Evolutionary conservation across 2,888 invertebrate species (phyloP).

Genomic region (Orthosia gothica): DNA sequence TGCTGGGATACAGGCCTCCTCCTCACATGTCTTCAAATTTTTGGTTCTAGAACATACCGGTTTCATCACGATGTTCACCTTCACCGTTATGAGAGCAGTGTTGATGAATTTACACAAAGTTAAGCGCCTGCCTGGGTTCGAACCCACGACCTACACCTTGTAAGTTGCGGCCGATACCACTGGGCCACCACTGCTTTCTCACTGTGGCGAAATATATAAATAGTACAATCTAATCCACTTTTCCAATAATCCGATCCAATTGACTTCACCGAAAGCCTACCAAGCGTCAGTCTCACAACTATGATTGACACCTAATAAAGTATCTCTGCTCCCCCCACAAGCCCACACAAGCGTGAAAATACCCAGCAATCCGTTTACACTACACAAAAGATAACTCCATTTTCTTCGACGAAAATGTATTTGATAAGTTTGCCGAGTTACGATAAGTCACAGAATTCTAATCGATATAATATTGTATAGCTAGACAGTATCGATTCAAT

Average conservation of each 20-base stretch:
- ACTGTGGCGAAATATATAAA: too few relatives aligned
- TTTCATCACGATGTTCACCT: too few relatives aligned
- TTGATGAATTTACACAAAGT: too few relatives aligned
- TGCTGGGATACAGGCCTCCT: too few relatives aligned
- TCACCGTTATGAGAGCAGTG: too few relatives aligned
- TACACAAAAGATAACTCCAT: slow-evolving; percentile 51
- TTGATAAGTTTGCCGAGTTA: slow-evolving; percentile 43
- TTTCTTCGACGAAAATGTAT: slow-evolving; percentile 45
- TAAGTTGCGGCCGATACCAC: too few relatives aligned
- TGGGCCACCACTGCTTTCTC: too few relatives aligned
- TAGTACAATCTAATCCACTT: slow-evolving; percentile 5
- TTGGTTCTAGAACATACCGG: too few relatives aligned
- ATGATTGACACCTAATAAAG: slow-evolving; percentile 60
- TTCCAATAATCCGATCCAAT: slow-evolving; percentile 10
- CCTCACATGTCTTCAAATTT: too few relatives aligned
- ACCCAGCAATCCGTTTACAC: slow-evolving; percentile 45
- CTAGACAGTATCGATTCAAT: slow-evolving; percentile 61
- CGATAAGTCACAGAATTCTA: slow-evolving; percentile 55
- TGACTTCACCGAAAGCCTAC: slow-evolving; percentile 27
- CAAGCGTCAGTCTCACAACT: slow-evolving; percentile 36
- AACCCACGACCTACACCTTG: too few relatives aligned
- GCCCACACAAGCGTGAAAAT: slow-evolving; percentile 52
- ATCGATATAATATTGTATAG: slow-evolving; percentile 51
- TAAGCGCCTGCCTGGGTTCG: too few relatives aligned
- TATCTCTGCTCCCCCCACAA: slow-evolving; percentile 44